phyloP scores from a whole-genome alignment of 2,113 vertebrate genomes.

The Rhea americana region DNA sequence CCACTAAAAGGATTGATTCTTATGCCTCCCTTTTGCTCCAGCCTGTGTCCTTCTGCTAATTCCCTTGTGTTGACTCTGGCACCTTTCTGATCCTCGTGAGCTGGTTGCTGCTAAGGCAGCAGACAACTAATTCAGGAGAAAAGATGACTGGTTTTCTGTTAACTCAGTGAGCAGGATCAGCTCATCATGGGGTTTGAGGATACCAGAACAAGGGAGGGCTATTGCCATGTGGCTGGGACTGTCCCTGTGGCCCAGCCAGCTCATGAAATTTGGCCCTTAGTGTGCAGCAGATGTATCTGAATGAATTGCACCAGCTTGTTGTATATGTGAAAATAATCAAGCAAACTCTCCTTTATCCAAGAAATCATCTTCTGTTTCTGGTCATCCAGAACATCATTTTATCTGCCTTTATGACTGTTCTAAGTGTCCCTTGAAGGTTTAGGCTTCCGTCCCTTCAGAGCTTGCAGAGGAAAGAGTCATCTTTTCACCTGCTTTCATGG shows the following conservation, averaged over 20 bases:
- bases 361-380: background rate
- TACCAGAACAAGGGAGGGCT: background rate
- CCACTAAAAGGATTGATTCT: background rate
- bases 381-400: background rate
- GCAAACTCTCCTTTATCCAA: background rate
- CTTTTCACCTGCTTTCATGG: background rate
- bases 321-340: background rate
- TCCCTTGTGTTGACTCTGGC: background rate
- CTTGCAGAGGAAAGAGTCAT: background rate
- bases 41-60: background rate
- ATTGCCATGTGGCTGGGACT: background rate
- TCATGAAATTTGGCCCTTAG: background rate
- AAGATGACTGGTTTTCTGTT: background rate
- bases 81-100: background rate
- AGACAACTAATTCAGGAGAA: background rate
- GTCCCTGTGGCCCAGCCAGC: background rate
- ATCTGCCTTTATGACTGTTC: background rate
- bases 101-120: background rate
- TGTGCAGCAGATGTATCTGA: background rate
- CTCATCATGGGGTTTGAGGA: background rate
- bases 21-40: background rate
- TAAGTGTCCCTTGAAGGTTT: accelerated
- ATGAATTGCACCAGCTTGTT: background rate
- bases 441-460: background rate
- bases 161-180: background rate